These are phyloP conservation scores for Caenorhabditis becei DNA, from an alignment of 2,888 invertebrate genomes.

Conservation along the genomic window DNA sequence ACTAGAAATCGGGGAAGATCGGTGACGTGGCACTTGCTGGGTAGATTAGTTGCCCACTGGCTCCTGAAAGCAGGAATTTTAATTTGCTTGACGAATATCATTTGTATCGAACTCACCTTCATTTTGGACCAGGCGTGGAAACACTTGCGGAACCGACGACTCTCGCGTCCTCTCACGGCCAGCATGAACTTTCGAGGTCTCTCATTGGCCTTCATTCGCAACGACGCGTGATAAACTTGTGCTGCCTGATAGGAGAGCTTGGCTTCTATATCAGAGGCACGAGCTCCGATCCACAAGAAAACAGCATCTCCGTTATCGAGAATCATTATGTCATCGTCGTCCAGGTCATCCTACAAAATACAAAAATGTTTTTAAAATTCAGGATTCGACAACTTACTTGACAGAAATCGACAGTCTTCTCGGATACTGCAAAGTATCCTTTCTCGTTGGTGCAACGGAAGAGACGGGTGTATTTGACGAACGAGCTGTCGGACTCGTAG, in stretches of 20 bases:
- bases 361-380: not conserved
- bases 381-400: conserved; percentile 85
- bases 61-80: not conserved
- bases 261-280: conserved; percentile 98
- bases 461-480: conserved; percentile 93
- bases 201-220: conserved; percentile 95
- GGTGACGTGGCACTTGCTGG: not conserved
- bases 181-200: conserved; percentile 92
- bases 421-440: conserved; percentile 98
- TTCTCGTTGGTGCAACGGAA: conserved; percentile 99
- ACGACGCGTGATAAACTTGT: conserved; percentile 97
- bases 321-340: conserved; percentile 99
- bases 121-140: conserved; percentile 98
- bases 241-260: conserved; percentile 98
- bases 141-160: conserved; percentile 94
- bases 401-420: conserved; percentile 98
- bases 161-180: conserved; percentile 95
- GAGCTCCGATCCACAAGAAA: conserved; percentile 96
- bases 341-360: conserved; percentile 90
- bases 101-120: conserved; percentile 85
- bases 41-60: conserved; percentile 1
- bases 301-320: conserved; percentile 98
- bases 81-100: not conserved
- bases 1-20: conserved; percentile 32
- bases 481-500: conserved; percentile 87